Conservation (phyloP, 2,113 vertebrate species). For the Siphamia tubifer region DNA sequence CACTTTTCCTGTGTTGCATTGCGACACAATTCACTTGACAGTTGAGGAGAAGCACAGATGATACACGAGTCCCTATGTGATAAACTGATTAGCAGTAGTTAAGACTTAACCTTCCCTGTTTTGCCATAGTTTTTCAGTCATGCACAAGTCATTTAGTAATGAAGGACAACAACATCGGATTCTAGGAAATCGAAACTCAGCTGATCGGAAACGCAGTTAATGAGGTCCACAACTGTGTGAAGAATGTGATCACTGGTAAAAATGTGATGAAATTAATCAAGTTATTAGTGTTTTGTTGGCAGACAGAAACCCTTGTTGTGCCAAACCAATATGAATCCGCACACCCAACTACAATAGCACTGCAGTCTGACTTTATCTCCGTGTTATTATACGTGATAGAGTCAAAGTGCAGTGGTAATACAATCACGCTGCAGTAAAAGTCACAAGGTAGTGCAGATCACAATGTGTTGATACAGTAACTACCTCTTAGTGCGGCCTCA, state of each 20-base stretch:
- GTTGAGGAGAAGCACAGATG: not conserved
- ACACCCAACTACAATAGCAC: not conserved
- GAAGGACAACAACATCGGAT: not conserved
- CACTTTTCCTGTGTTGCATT: not conserved
- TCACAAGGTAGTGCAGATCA: conserved; percentile 16
- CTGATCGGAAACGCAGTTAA: not conserved
- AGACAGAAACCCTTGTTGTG: not conserved
- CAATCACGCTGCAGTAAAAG: conserved; percentile 15
- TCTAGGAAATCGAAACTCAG: not conserved
- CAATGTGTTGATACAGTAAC: not conserved
- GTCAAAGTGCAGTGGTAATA: conserved; percentile 43
- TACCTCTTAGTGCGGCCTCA: not conserved
- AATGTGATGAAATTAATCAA: not conserved
- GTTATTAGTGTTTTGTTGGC: too few species aligned
- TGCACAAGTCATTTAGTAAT: not conserved
- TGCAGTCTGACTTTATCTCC: not conserved
- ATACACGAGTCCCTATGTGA: not conserved
- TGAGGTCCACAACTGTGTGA: not conserved
- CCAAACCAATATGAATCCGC: not conserved
- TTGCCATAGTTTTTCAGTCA: not conserved
- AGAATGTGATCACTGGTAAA: not conserved
- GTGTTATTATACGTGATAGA: conserved; percentile 10
- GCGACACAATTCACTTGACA: not conserved
- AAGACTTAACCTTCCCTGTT: not conserved
- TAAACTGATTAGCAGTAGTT: not conserved